Conservation (phyloP, 2,888 invertebrate species). For the Galeopsomyia nigrocyanea region DNA sequence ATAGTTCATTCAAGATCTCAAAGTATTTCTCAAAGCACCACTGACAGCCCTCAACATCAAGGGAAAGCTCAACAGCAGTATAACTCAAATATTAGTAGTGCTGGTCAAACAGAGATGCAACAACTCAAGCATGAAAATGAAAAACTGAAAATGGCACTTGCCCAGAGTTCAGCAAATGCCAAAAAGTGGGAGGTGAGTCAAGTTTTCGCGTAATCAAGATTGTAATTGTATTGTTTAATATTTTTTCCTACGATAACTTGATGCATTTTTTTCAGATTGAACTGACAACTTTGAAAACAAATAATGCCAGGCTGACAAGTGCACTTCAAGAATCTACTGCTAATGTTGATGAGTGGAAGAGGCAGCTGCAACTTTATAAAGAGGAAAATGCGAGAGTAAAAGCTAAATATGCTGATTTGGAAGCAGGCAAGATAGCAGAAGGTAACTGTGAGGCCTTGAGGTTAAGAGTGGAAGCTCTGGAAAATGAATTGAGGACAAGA, state of each 20-base stretch:
- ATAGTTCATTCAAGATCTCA: constrained; percentile 66
- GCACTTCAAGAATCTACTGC: constrained; percentile 96
- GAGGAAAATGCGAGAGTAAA: constrained; percentile 91
- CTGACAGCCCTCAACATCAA: constrained; percentile 79
- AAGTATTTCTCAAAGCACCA: constrained; percentile 65
- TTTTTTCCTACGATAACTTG: neutral
- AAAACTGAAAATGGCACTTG: constrained; percentile 92
- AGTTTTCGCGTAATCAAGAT: neutral
- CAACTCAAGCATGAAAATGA: constrained; percentile 98
- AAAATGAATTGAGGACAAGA: constrained; percentile 85
- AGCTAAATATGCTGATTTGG: constrained; percentile 79
- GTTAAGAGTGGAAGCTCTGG: constrained; percentile 85
- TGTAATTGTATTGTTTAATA: neutral
- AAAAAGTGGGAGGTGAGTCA: constrained; percentile 91
- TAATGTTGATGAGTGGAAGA: constrained; percentile 98
- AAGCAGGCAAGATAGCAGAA: constrained; percentile 74
- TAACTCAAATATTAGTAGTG: constrained; percentile 52
- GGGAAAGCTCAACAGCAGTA: constrained; percentile 60
- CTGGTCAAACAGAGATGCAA: constrained; percentile 76
- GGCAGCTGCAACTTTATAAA: constrained; percentile 92
- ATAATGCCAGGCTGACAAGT: constrained; percentile 94
- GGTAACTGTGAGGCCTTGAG: constrained; percentile 75
- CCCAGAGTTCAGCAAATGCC: constrained; percentile 97
- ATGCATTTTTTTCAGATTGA: constrained; percentile 75
- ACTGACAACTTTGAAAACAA: constrained; percentile 94